phyloP scores from a whole-genome alignment of 2,113 vertebrate genomes.

The Penelope pileata region DNA sequence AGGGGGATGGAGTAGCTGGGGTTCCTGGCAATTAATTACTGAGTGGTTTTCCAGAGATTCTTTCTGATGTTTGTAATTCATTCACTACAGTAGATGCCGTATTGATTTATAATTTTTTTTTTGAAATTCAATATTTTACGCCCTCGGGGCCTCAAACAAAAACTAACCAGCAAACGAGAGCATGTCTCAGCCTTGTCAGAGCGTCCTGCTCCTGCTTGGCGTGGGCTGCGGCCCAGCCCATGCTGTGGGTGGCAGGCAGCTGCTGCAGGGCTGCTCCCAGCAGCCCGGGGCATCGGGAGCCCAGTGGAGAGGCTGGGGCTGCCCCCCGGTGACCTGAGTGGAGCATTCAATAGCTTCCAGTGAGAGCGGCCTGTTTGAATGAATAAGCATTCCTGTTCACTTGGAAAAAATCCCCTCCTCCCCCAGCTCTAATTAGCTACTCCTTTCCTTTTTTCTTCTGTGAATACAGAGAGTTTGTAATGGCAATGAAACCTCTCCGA shows the following conservation, averaged over 20 bases:
- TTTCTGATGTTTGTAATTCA: conserved; percentile 13
- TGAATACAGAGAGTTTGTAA: background rate
- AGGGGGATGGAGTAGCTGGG: conserved; percentile 19
- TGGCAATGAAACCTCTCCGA: background rate
- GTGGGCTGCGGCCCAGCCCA: background rate
- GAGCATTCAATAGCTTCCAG: background rate
- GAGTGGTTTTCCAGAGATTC: conserved; percentile 21
- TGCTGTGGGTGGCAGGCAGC: background rate
- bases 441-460: background rate
- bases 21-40: conserved; percentile 38
- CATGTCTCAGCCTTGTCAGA: background rate
- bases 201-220: background rate
- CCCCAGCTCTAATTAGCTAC: conserved; percentile 7
- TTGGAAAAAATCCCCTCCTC: background rate
- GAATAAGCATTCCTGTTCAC: conserved; percentile 1
- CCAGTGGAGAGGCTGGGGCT: conserved; percentile 31
- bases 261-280: too few species aligned
- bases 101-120: conserved; percentile 47
- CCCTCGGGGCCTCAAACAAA: background rate
- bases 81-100: background rate
- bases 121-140: background rate
- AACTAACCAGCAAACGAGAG: background rate
- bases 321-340: conserved; percentile 30
- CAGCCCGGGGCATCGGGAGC: conserved; percentile 30
- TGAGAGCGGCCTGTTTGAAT: conserved; percentile 13